Percentiles rank a stretch among this genome's conserved stretches.
phyloP scores from a whole-genome alignment of 2,888 invertebrate genomes.

The Subacronicta megacephala region DNA sequence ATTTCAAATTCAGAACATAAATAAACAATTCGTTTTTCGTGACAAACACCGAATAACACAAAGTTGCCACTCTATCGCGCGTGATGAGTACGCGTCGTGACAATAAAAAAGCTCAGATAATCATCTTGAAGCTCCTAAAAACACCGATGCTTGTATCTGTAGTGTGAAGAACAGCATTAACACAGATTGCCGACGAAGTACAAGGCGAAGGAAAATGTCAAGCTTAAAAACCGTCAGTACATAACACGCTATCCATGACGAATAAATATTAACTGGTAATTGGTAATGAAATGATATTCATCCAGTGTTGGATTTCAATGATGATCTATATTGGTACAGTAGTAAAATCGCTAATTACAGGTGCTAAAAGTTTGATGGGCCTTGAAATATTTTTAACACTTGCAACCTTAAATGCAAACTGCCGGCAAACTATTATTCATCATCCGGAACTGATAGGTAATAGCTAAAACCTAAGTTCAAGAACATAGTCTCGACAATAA shows the following conservation, averaged over 20 bases:
- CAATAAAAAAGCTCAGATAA: constrained; percentile 54
- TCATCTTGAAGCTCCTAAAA: constrained; percentile 54
- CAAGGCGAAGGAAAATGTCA: constrained; percentile 10
- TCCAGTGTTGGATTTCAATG: no score
- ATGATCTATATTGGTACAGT: no score
- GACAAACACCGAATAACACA: constrained; percentile 26
- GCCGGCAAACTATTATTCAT: background rate
- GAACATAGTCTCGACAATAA: no score
- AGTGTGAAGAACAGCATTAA: constrained; percentile 60
- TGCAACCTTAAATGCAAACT: no score
- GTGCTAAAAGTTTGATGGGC: no score
- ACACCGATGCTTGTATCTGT: constrained; percentile 55
- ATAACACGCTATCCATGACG: background rate
- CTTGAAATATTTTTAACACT: no score
- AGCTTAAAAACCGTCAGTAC: background rate
- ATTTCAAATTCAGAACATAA: background rate
- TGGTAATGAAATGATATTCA: no score
- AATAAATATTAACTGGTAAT: no score
- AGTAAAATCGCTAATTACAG: no score
- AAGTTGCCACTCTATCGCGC: constrained; percentile 36
- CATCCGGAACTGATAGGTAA: background rate
- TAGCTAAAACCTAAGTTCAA: no score
- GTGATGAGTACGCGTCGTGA: constrained; percentile 47
- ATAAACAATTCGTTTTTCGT: constrained; percentile 22
- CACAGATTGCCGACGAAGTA: constrained; percentile 7